phyloP scores from a whole-genome alignment of 1,140 invertebrate genomes.

The Bombus polaris region DNA sequence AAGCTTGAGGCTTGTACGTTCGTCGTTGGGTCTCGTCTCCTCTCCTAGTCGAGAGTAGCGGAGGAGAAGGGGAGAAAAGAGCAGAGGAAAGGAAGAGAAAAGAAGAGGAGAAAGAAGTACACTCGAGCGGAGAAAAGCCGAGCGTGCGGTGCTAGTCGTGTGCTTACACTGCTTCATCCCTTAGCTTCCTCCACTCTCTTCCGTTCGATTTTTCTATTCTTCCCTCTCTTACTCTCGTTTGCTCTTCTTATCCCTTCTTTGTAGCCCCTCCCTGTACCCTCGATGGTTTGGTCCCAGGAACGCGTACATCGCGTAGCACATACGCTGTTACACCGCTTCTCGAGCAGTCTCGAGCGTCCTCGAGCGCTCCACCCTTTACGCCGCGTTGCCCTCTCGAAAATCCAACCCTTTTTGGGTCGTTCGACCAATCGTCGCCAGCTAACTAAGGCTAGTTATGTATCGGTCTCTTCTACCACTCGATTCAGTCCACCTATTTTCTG shows the following conservation, averaged over 20 bases:
- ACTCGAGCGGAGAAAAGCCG: conserved; percentile 72
- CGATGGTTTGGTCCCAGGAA: neutral
- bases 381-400: conserved; percentile 76
- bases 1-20: conserved; percentile 57
- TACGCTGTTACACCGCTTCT: conserved; percentile 48
- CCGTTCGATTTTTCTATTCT: neutral
- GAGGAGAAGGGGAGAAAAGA: too few relatives aligned
- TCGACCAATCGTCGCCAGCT: conserved; percentile 72
- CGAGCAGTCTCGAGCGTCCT: conserved; percentile 70
- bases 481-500: conserved; percentile 37
- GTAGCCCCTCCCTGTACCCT: neutral
- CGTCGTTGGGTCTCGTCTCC: conserved; percentile 40
- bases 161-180: conserved; percentile 52
- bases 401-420: conserved; percentile 73
- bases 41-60: conserved; percentile 45
- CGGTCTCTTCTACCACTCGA: neutral
- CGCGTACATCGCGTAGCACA: conserved; percentile 46
- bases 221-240: conserved; percentile 1
- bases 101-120: conserved; percentile 60
- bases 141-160: conserved; percentile 64
- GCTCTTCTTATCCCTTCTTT: conserved; percentile 27
- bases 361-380: conserved; percentile 77
- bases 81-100: neutral
- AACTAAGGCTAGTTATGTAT: conserved; percentile 18
- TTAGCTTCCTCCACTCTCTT: neutral